A percentile compares a stretch with the other conserved stretches of the same genome.
phyloP scores from a whole-genome alignment of 2,888 invertebrate genomes.

The Ephialtes manifestator region DNA sequence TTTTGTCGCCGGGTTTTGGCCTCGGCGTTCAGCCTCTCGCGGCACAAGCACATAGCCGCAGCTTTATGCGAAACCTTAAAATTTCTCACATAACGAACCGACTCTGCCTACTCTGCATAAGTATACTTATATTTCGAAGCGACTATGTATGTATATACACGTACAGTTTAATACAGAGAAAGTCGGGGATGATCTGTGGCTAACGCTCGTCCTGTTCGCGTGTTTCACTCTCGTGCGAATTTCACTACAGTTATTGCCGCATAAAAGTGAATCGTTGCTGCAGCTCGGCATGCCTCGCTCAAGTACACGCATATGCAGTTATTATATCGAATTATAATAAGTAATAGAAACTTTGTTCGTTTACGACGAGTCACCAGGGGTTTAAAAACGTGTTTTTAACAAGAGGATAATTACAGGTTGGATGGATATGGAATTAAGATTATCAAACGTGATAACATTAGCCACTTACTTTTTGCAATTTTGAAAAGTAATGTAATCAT shows the following conservation, averaged over 20 bases:
- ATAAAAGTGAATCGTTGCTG: constrained; percentile 18
- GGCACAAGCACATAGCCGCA: constrained; percentile 47
- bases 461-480: background rate
- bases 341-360: constrained; percentile 3
- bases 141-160: constrained; percentile 14
- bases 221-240: constrained; percentile 37
- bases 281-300: background rate
- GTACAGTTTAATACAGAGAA: constrained; percentile 22
- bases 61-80: constrained; percentile 78
- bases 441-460: background rate
- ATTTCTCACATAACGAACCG: constrained; percentile 75
- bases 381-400: background rate
- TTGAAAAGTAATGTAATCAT: background rate
- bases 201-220: constrained; percentile 45
- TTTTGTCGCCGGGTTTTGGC: constrained; percentile 78
- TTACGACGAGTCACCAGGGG: background rate
- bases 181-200: constrained; percentile 73
- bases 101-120: constrained; percentile 16
- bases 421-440: background rate
- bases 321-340: constrained; percentile 2
- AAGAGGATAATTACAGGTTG: background rate
- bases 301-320: background rate
- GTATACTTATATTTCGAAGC: constrained; percentile 20
- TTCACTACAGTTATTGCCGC: constrained; percentile 20
- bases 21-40: constrained; percentile 25